phyloP scores from a whole-genome alignment of 2,797 vertebrate genomes.

The Gymnothorax javanicus region DNA sequence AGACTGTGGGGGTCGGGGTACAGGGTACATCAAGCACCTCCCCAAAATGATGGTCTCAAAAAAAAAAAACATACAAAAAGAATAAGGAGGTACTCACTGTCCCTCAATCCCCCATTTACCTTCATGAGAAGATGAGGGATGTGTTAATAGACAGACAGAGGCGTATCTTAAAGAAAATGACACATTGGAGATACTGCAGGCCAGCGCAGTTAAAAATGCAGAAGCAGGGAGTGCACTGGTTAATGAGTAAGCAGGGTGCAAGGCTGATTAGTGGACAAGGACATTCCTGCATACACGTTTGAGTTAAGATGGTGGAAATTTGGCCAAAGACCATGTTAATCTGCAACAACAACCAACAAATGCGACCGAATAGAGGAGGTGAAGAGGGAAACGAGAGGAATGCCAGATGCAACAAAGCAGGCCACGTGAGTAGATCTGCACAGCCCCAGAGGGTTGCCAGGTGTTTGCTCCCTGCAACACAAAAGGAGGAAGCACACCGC shows the following conservation, averaged over 20 bases:
- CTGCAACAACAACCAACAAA: not conserved
- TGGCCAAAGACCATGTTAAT: conserved; percentile 7
- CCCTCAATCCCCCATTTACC: conserved; percentile 41
- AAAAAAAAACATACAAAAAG: not conserved
- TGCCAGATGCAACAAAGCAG: conserved; percentile 77
- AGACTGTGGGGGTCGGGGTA: not conserved
- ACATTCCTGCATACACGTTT: conserved; percentile 12
- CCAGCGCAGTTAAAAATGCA: conserved; percentile 28
- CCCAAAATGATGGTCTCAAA: conserved; percentile 41
- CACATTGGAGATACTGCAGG: conserved; percentile 17
- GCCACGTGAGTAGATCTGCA: conserved; percentile 84
- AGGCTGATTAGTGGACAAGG: conserved; percentile 43
- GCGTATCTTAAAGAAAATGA: conserved; percentile 46
- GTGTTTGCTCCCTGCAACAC: conserved; percentile 34
- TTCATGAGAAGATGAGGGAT: conserved; percentile 51
- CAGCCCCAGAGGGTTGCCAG: conserved; percentile 73
- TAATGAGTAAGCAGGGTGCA: conserved; percentile 24
- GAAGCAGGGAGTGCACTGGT: conserved; percentile 45
- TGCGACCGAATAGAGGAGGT: not conserved
- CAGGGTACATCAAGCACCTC: not conserved
- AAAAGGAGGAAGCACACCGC: not conserved
- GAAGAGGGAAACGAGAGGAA: conserved; percentile 60
- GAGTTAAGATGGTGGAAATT: not conserved
- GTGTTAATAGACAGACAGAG: conserved; percentile 38
- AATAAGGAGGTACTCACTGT: conserved; percentile 51